Base-by-base conservation (phyloP, 2,888 invertebrate genomes). In the Oithona nana region DNA sequence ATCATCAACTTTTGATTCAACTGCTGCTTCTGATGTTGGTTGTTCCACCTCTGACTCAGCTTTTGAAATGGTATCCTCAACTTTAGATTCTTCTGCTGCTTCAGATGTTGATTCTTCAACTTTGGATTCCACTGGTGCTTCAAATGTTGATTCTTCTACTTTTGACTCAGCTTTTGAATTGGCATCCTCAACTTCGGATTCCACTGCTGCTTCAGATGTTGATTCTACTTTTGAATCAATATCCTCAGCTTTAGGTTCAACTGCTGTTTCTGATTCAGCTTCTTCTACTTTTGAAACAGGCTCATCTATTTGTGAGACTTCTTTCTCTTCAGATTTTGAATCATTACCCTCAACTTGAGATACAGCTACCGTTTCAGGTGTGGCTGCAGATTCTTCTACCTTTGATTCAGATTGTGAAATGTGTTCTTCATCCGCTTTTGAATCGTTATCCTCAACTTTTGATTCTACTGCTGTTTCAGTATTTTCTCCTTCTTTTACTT, bases 401-500 rank as follows among this genome's bases (percentile, higher is more conserved):
- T 4, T 28, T 59, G n/a, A n/a, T 20, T 52, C 28, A 4, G 55
- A 54, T 22, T 60, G 57, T 4, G 28, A 3, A 8, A 52, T 20
- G 8, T 31, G n/a, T 31, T 28, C 20, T 22, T 28, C 3, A 58
- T 22, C 22, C 3, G 3, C 24, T 57, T 52, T 20, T 13, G 24
- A 13, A 50, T 63, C 51, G 52, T 28, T 3, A 31, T 24, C 20
- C 63, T 63, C 31, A 39, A 49, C 52, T 22, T n/a, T 28, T 24
- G 28, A 52, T 1, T 52, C 30, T 28, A 60, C 51, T 16, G n/a
- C 28, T 24, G 29, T 31, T n/a, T 29, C 28, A 39, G 58, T 16
- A 48, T 6, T 28, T 61, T 64, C 60, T 55, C 31, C 54, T 26
- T 51, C 57, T 63, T 57, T 28, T 52, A 58, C 31, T n/a, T 24